Evolutionary conservation across 2,113 vertebrate genomes (phyloP), one percentile per base, ranked within the genome.

Genomic region (Dasypus novemcinctus): DNA sequence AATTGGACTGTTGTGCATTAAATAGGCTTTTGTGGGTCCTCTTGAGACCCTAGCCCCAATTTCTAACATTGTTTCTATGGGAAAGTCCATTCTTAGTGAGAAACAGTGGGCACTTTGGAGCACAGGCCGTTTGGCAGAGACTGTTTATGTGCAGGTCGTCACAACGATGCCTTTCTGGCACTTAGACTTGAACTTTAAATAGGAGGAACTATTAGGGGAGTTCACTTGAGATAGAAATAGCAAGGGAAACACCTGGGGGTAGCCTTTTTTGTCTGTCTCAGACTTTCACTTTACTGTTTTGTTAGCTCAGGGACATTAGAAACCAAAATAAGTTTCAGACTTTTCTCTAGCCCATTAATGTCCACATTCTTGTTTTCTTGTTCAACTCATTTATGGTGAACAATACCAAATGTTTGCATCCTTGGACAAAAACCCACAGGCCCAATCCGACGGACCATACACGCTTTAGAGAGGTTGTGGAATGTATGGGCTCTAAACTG

Each of bases 171-270:
- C 54, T 81, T 87, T 80, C 54, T 92, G 90, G 95, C 85, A 72
- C 21, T 68, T 85, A 41, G 20, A 86, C 25, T 41, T 33, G 68
- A 25, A 49, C 69, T 91, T 79, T 83, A 87, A 88, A 87, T 84
- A 27, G 78, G 94, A 95, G 88, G 85, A 78, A 31, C 79, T 86
- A 5, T 66, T 64, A 75, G 86, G 74, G 68, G 86, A 86, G 75
- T 68, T 91, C 61, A 12, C 66, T 64, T 72, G 69, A 90, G 93
- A 43, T 52, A 59, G 69, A 87, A 93, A 91, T 80, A 95, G 91
- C 89, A 95, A 69, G 93, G 91, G 93, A 95, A 94, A 86, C 96
- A 96, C 61, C 85, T 97, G 82, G 96, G 96, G 43, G 17, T 93
- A 89, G 97, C 83, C 81, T 95, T 68, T 94, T 95, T 90, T 59